Evolutionary conservation across 1,140 invertebrate genomes (phyloP).

Genomic region (Habropoda laboriosa): DNA sequence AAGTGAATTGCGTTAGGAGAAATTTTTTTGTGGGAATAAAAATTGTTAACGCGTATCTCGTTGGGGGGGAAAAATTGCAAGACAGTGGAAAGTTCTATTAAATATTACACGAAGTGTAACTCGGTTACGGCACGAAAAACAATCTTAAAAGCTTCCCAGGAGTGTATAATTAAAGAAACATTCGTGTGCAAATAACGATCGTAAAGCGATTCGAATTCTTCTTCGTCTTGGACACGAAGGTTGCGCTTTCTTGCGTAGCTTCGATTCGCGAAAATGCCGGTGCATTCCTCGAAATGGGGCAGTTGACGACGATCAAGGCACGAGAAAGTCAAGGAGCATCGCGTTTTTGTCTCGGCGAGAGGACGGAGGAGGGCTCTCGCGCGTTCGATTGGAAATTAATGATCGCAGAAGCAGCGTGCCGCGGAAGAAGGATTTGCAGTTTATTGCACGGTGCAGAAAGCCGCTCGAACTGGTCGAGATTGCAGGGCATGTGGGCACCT

Average conservation of each 20-base stretch:
- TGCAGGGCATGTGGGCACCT: constrained; percentile 56
- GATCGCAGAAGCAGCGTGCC: constrained; percentile 43
- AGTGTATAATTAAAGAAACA: not conserved
- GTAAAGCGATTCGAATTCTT: not conserved
- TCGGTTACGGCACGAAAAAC: not conserved
- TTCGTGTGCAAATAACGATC: not conserved
- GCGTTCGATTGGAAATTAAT: constrained; percentile 63
- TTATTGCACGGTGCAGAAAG: constrained; percentile 64
- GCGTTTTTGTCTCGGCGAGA: not conserved
- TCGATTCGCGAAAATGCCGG: not conserved
- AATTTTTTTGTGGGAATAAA: no score
- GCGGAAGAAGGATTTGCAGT: constrained; percentile 60
- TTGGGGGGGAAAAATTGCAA: no score
- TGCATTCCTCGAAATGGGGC: not conserved
- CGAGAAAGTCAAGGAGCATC: not conserved
- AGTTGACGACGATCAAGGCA: not conserved
- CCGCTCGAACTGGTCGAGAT: constrained; percentile 57
- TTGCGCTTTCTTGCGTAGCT: not conserved
- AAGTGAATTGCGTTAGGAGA: no score
- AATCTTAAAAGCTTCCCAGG: not conserved
- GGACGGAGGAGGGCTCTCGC: not conserved
- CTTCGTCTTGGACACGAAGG: not conserved
- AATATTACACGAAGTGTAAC: not conserved
- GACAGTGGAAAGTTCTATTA: no score
- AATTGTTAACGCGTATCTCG: no score